Base-by-base conservation (phyloP, 2,888 invertebrate genomes). In the Chesias legatella region DNA sequence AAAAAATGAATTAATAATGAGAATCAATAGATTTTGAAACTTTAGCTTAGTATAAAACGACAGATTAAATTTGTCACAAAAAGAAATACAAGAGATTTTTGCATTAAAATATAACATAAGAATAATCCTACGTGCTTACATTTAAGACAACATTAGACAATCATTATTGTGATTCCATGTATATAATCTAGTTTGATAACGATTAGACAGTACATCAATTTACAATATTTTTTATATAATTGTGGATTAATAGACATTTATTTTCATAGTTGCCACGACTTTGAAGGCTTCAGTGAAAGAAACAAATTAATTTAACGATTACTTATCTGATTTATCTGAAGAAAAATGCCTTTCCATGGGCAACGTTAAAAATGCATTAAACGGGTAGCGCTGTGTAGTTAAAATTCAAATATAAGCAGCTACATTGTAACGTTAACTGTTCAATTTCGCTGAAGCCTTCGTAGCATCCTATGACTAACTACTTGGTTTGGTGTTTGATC, bases 401-500 rank as follows among this genome's bases (percentile, higher is more conserved):
- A n/a, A n/a, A n/a, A n/a, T n/a, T n/a, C n/a, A n/a, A n/a, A n/a
- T n/a, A n/a, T n/a, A n/a, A n/a, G n/a, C n/a, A n/a, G n/a, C n/a
- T n/a, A n/a, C n/a, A n/a, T n/a, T n/a, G n/a, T n/a, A n/a, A n/a
- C n/a, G n/a, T n/a, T n/a, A n/a, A n/a, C n/a, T n/a, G 38, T 49
- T 39, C 32, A 48, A 67, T 69, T 68, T 74, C 63, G 28, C 75
- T 77, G 67, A 62, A 68, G 60, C 46, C 52, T 61, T 64, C 57
- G 49, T 34, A 58, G 53, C 63, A 51, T 60, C 44, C 62, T 70
- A 68, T 63, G 71, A 74, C 81, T 80, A 81, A 73, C 86, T 88
- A 88, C 83, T n/a, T 73, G 80, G 74, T 77, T 88, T 86, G 85
- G 85, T 85, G 85, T 86, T 74, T 79, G 73, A 80, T 83, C 84